Base-by-base conservation (phyloP, 2,797 vertebrate species). In the Triplophysa bombifrons region DNA sequence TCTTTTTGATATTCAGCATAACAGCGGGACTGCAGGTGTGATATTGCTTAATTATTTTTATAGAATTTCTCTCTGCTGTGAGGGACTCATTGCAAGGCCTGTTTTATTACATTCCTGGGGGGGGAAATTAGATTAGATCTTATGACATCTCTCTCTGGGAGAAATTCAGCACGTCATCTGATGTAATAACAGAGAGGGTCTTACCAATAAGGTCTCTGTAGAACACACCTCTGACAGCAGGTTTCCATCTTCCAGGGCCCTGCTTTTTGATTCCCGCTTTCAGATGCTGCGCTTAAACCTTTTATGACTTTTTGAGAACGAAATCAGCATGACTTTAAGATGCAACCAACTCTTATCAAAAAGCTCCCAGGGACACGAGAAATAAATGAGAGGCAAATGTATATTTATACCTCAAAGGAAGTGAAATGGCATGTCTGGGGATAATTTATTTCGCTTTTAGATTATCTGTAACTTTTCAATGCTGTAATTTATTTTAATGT, bases 331-430 rank as follows among this genome's bases (percentile, higher is more conserved):
- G 34, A 64, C 76, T 82, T 80, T 69, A 58, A 84, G 75, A 78
- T 27, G 56, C 50, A 87, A 82, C 66, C 70, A 84, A 85, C 64
- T 34, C 76, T 76, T 81, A 16, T 61, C 2, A 60, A 41, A 76
- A 48, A 53, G 20, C 19, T 60, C 44, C 83, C 85, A 17, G 81
- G 84, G 73, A 69, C 82, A 87, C 81, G 72, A 82, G 85, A 61
- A 82, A 82, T 41, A 64, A 83, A 82, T 79, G 58, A 71, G 74
- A 76, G 86, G 80, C 55, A 34, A 84, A 88, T 82, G 83, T 84
- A 86, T 85, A 51, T 84, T 84, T 85, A 50, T 84, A 77, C 68
- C 72, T 91, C 89, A 90, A 86, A 84, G 56, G 56, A 65, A 78
- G 80, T 85, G 76, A 13, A 13, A 80, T 75, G 16, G 56, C 84